These are phyloP conservation scores for Nesoenas mayeri DNA, from an alignment of 2,113 vertebrate genomes.

Conservation along the genomic window DNA sequence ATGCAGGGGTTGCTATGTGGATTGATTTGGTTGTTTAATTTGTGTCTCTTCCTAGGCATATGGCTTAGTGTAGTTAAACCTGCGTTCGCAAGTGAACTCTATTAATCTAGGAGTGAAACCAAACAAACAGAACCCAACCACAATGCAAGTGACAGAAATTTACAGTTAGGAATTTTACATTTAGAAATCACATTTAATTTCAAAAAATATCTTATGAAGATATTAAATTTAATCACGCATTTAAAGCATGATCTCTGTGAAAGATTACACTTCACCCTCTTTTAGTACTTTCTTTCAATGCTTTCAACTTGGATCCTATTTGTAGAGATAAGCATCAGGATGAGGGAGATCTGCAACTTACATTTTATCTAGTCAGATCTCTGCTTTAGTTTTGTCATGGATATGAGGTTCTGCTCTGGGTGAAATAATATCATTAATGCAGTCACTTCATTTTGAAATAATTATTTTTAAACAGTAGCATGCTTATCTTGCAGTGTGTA, in stretches of 20 bases:
- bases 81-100: not conserved
- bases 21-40: not conserved
- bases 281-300: not conserved
- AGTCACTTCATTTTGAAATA: not conserved
- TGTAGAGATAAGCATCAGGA: not conserved
- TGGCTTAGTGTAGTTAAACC: not conserved
- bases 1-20: not conserved
- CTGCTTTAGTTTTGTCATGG: not conserved
- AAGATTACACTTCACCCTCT: not conserved
- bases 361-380: not conserved
- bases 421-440: not conserved
- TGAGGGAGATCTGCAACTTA: not conserved
- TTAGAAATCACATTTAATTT: not conserved
- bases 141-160: not conserved
- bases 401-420: not conserved
- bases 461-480: not conserved
- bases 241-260: not conserved
- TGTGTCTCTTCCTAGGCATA: not conserved
- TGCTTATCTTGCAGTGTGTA: not conserved
- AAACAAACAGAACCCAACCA: not conserved
- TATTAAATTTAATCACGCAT: not conserved
- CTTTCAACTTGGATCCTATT: not conserved
- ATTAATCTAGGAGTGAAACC: not conserved
- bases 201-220: not conserved
- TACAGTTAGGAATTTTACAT: not conserved